A percentile compares a stretch with the other conserved stretches of the same genome.
Conservation (phyloP, 2,888 invertebrate genomes). For the Crepidodera aurea region DNA sequence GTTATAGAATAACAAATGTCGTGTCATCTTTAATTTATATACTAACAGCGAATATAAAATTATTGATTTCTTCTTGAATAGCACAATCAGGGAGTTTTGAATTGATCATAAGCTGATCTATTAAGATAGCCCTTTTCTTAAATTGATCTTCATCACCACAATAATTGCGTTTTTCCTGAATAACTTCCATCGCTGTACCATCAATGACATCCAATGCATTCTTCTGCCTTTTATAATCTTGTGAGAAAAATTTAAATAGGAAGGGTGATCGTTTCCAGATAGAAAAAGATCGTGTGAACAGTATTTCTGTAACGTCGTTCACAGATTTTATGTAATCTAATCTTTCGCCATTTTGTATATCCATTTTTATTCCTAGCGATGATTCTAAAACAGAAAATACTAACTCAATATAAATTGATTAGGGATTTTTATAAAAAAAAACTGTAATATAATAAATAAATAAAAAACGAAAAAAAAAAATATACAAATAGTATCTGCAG, state of each 20-base stretch:
- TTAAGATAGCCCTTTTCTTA: constrained; percentile 4
- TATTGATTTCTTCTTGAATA: constrained; percentile 65
- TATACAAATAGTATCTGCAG: no score
- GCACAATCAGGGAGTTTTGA: constrained; percentile 58
- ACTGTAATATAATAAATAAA: no score
- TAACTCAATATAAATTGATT: no score
- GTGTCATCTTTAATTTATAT: neutral
- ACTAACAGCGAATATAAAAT: constrained; percentile 65
- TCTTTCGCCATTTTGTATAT: neutral
- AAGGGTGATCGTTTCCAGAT: neutral
- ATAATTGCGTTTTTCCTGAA: neutral
- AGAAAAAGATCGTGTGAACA: neutral
- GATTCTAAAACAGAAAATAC: neutral
- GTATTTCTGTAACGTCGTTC: neutral
- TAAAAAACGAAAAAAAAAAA: no score
- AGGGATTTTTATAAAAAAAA: no score
- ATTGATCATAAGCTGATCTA: constrained; percentile 8
- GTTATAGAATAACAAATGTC: neutral
- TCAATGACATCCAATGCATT: neutral
- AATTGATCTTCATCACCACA: neutral
- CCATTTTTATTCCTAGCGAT: neutral
- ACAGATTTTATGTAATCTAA: neutral
- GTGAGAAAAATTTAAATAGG: neutral
- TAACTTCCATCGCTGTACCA: neutral
- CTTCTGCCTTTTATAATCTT: neutral